Evolutionary conservation across 2,888 invertebrate genomes (phyloP).

Genomic region (Drosophila borealis): DNA sequence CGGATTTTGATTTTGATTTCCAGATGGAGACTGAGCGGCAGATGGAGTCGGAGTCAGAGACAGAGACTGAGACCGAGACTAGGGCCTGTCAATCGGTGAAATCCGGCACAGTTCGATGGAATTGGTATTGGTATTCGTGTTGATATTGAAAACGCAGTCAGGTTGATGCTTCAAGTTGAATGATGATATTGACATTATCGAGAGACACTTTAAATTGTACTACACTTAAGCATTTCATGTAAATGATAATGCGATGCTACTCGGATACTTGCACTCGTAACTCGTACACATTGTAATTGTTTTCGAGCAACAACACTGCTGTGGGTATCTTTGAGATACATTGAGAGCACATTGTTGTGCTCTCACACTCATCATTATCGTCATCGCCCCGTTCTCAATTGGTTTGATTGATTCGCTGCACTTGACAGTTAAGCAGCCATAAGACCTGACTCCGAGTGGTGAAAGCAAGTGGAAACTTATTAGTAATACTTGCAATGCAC

Average conservation of each 20-base stretch:
- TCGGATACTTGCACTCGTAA: conserved; percentile 23
- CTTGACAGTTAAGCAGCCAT: conserved; percentile 58
- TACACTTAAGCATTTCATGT: conserved; percentile 47
- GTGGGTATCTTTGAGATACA: conserved; percentile 41
- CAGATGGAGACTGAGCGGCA: conserved; percentile 13
- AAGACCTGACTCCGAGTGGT: conserved; percentile 35
- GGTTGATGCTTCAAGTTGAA: conserved; percentile 57
- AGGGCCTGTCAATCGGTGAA: conserved; percentile 70
- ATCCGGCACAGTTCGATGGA: conserved; percentile 77
- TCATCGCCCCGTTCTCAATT: conserved; percentile 40
- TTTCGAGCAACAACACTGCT: conserved; percentile 23
- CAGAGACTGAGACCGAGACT: conserved; percentile 17
- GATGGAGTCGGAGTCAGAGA: neutral
- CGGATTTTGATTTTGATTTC: conserved; percentile 64
- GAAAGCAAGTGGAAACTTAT: conserved; percentile 61
- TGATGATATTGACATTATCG: conserved; percentile 81
- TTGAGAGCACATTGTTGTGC: conserved; percentile 11
- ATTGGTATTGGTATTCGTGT: conserved; percentile 44
- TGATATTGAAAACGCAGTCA: conserved; percentile 37
- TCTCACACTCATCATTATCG: conserved; percentile 16
- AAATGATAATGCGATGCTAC: conserved; percentile 65
- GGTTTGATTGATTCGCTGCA: conserved; percentile 73
- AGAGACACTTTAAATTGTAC: conserved; percentile 78
- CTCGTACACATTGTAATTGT: conserved; percentile 31
- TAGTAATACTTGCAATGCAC: conserved; percentile 45